Percentiles rank a stretch among this genome's conserved stretches.
Conservation (phyloP, 2,888 invertebrate species). For the Latheticus oryzae region DNA sequence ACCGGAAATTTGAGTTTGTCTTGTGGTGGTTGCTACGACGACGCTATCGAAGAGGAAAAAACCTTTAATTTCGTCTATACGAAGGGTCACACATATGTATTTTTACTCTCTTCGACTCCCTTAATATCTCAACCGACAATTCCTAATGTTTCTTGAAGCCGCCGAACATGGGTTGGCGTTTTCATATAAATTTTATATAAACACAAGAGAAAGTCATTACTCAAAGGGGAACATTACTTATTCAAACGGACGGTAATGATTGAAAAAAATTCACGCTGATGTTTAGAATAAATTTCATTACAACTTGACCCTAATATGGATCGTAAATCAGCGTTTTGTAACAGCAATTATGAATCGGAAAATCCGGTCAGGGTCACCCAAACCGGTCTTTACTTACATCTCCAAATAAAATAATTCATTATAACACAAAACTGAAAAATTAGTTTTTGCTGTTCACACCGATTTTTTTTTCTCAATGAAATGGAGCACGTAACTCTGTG, state of each 20-base stretch:
- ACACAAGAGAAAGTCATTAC: slow-evolving; percentile 33
- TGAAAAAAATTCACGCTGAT: no score
- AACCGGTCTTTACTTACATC: no score
- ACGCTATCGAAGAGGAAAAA: slow-evolving; percentile 16
- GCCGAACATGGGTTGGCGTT: slow-evolving; percentile 23
- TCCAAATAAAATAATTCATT: no score
- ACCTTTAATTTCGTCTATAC: slow-evolving; percentile 11
- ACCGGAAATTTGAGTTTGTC: slow-evolving; percentile 47
- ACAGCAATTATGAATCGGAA: no score
- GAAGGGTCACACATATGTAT: slow-evolving; percentile 5
- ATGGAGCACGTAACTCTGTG: neutral
- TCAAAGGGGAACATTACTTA: slow-evolving; percentile 40
- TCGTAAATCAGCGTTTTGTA: no score
- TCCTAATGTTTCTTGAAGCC: slow-evolving; percentile 12
- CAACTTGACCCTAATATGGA: no score
- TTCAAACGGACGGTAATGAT: slow-evolving; percentile 37
- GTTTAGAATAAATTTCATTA: no score
- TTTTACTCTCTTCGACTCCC: no score
- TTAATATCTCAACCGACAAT: slow-evolving; percentile 8
- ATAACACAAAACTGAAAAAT: no score
- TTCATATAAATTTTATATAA: slow-evolving; percentile 40
- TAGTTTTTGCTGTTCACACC: no score
- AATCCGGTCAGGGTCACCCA: no score
- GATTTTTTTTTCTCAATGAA: slow-evolving; percentile 2
- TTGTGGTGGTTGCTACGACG: slow-evolving; percentile 18